Base-by-base conservation (phyloP, 2,888 invertebrate species). In the Archips xylosteana region DNA sequence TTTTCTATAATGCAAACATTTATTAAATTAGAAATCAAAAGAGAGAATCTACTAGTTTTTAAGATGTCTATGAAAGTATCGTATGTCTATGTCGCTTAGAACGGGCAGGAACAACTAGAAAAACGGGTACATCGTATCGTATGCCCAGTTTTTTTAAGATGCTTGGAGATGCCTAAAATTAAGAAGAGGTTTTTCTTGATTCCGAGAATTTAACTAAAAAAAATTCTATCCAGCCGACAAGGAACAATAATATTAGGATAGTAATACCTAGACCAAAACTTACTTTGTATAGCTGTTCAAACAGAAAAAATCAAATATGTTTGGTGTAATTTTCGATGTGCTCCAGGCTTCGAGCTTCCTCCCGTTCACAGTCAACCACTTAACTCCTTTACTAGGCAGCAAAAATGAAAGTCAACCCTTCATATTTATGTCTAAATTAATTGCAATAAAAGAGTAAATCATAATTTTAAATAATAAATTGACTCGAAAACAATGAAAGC, bases 401-500 rank as follows among this genome's bases (percentile, higher is more conserved):
- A 5, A 13, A 70, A 64, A 59, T 2, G 32, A 57, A 10, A 32
- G 32, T 57, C 57, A 60, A 34, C n/a, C 13, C 47, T 6, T 32
- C 32, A 63, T 63, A 32, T 63, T 63, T 62, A 23, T 62, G 10
- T 13, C 23, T n/a, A 13, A 47, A 63, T 63, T 47, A 63, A 63
- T 63, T 34, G 34, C 51, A 49, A 36, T 51, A 65, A 51, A 51
- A 36, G 13, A 65, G 10, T 36, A 51, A 51, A 51, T 51, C 9
- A 65, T 36, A 65, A 49, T 23, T 65, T 15, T 42, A 39, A 61
- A 39, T 23, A 62, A 36, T 51, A 49, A 65, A 65, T 65, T 65
- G 8, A 32, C 34, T 65, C 49, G 51, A 68, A 68, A 68, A 68
- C 59, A 68, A 47, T 57, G 63, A 72, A 72, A 68, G 51, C 49